Conservation (phyloP, 2,888 invertebrate species). For the Luffia ferchaultella region DNA sequence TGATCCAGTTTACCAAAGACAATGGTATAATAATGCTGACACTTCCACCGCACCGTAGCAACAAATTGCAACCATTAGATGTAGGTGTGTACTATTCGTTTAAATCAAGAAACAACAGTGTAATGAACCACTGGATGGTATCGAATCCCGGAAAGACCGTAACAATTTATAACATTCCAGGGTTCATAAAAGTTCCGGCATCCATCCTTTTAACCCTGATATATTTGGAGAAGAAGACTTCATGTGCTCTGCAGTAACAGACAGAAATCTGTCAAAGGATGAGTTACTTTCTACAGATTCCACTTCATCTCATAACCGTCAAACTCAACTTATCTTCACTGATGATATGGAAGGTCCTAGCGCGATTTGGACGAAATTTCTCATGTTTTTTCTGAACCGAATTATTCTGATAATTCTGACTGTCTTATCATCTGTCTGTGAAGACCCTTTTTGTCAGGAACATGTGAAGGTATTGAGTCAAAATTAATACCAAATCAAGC, state of each 20-base stretch:
- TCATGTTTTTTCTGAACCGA: too few relatives aligned
- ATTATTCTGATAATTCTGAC: too few relatives aligned
- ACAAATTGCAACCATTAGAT: slow-evolving; percentile 11
- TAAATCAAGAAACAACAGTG: background rate
- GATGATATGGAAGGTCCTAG: too few relatives aligned
- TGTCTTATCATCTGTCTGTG: too few relatives aligned
- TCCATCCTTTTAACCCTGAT: background rate
- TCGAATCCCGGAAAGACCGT: background rate
- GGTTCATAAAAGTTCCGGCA: background rate
- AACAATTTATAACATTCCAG: background rate
- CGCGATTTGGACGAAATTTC: too few relatives aligned
- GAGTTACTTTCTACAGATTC: background rate
- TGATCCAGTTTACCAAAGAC: slow-evolving; percentile 8
- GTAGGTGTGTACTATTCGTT: background rate
- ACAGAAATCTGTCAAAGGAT: background rate
- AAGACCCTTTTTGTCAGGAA: too few relatives aligned
- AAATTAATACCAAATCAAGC: too few relatives aligned
- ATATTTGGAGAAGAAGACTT: background rate
- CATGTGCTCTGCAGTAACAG: background rate
- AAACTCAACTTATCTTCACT: too few relatives aligned
- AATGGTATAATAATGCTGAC: slow-evolving; percentile 1
- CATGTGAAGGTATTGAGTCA: too few relatives aligned
- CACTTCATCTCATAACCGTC: background rate
- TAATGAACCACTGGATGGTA: background rate
- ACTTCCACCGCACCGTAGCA: slow-evolving; percentile 13